phyloP scores from a whole-genome alignment of 2,888 invertebrate genomes.

The Cephus pygmeus region DNA sequence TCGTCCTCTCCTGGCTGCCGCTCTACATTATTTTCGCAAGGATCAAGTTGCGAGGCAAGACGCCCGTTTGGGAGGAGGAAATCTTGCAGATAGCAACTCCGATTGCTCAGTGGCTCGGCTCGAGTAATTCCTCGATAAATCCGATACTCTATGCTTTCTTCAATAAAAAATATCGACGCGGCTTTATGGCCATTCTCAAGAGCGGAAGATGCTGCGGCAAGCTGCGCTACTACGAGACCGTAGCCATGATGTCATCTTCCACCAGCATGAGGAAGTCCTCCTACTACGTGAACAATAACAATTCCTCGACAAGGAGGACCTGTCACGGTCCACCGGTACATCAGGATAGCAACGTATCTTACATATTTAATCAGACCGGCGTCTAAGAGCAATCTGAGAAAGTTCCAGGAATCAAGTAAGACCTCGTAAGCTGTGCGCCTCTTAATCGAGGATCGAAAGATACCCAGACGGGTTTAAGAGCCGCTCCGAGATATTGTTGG shows the following conservation, averaged over 20 bases:
- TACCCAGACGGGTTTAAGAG: not conserved
- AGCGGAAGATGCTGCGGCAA: constrained; percentile 88
- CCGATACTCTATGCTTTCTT: constrained; percentile 95
- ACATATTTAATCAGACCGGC: constrained; percentile 79
- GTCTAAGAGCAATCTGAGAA: constrained; percentile 67
- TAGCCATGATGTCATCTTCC: constrained; percentile 86
- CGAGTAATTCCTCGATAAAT: constrained; percentile 95
- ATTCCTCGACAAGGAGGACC: constrained; percentile 66
- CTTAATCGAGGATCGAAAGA: not conserved
- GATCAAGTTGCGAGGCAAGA: constrained; percentile 81
- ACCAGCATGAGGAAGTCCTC: constrained; percentile 88
- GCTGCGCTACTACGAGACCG: constrained; percentile 86
- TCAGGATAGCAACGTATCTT: constrained; percentile 72
- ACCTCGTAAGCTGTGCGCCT: not conserved
- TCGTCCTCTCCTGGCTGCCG: constrained; percentile 93
- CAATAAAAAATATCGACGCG: constrained; percentile 91
- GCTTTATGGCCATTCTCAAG: constrained; percentile 88
- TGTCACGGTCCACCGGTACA: constrained; percentile 64
- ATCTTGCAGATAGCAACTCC: constrained; percentile 85
- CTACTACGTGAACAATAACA: constrained; percentile 80
- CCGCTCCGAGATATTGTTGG: not conserved
- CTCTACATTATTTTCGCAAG: constrained; percentile 90
- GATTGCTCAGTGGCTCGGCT: constrained; percentile 91
- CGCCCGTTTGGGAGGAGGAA: constrained; percentile 83
- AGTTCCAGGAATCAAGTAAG: constrained; percentile 35